Evolutionary conservation across 2,888 invertebrate species (phyloP).

Genomic region (Hydraecia micacea): DNA sequence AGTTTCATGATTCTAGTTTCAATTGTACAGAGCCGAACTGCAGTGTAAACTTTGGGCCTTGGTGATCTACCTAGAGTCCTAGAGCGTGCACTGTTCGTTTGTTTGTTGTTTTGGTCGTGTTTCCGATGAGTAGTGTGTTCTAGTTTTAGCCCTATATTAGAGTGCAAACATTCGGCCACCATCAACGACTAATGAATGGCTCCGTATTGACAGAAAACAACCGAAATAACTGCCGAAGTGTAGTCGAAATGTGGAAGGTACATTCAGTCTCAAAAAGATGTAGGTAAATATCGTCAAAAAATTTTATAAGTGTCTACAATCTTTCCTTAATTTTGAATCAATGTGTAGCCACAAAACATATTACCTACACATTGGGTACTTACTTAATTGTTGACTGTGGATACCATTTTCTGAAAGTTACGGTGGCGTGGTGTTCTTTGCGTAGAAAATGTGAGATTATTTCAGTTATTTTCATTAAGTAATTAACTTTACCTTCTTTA

Average conservation of each 20-base stretch:
- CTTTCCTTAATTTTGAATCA: not conserved
- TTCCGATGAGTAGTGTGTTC: slow-evolving; percentile 7
- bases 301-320: not conserved
- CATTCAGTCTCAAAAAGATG: not conserved
- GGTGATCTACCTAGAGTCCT: not conserved
- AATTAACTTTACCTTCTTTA: not conserved
- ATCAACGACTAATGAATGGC: slow-evolving; percentile 12
- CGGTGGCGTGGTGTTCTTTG: too few species aligned
- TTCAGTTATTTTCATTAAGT: not conserved
- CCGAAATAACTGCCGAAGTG: not conserved
- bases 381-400: not conserved
- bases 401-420: not conserved
- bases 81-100: not conserved
- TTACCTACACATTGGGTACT: not conserved
- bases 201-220: slow-evolving; percentile 16
- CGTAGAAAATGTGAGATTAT: not conserved
- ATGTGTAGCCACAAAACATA: not conserved
- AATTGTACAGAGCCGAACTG: slow-evolving; percentile 4
- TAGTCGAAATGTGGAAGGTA: slow-evolving; percentile 1
- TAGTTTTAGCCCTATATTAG: not conserved
- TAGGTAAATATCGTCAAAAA: not conserved
- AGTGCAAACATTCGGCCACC: not conserved
- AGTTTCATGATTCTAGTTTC: slow-evolving; percentile 13
- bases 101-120: slow-evolving; percentile 25
- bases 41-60: slow-evolving; percentile 8